Evolutionary conservation across 1,140 invertebrate genomes (phyloP).

Genomic region (Xylocopa sonorina): DNA sequence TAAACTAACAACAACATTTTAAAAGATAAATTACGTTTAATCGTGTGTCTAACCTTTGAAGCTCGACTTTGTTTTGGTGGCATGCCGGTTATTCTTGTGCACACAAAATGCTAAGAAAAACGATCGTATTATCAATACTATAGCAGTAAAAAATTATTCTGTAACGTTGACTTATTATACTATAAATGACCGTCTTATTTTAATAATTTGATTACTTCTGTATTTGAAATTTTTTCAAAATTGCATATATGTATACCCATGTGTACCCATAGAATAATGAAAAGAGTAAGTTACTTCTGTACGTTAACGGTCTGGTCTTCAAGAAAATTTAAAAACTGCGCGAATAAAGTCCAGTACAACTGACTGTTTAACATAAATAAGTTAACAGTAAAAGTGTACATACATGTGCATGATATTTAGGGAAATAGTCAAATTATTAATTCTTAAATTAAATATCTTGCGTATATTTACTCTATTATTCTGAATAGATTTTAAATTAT

Average conservation of each 20-base stretch:
- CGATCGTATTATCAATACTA: not conserved
- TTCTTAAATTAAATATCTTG: not conserved
- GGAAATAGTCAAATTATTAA: not conserved
- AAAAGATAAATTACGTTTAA: conserved; percentile 15
- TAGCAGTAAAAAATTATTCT: not conserved
- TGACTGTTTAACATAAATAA: not conserved
- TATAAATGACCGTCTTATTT: not conserved
- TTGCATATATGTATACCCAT: not conserved
- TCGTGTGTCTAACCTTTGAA: conserved; percentile 49
- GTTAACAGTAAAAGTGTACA: not conserved
- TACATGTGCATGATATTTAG: not conserved
- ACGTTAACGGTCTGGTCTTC: conserved; percentile 9
- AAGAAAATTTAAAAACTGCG: conserved; percentile 36
- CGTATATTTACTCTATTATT: not conserved
- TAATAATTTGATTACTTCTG: too few species aligned
- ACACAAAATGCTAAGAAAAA: conserved; percentile 6
- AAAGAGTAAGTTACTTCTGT: too few species aligned
- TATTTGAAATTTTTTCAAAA: not conserved
- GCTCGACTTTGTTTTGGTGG: conserved; percentile 53
- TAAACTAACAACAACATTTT: not conserved
- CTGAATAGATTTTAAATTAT: not conserved
- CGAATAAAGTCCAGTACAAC: not conserved
- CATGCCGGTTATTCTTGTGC: conserved; percentile 28
- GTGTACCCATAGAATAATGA: too few species aligned
- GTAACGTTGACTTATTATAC: not conserved